Evolutionary conservation across 2,797 vertebrate genomes (phyloP), one percentile per base, ranked within the genome.

Genomic region (Liparis tanakae): DNA sequence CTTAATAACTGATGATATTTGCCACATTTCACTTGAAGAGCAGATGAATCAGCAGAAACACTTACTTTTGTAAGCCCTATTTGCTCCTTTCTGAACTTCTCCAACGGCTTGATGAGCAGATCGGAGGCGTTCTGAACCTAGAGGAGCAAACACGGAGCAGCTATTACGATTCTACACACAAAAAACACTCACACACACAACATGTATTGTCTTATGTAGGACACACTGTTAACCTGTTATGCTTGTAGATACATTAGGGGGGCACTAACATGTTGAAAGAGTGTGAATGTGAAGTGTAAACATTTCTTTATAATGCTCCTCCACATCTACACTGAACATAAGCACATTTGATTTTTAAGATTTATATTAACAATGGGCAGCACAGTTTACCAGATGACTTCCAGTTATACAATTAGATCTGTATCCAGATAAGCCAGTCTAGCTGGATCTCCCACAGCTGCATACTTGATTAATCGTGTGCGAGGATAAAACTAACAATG

Each of bases 101-200:
- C 98, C 93, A 99, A 60, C 6, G 98, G 98, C 71, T 97, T 98
- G 84, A 99, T 99, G 79, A 99, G 95, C 83, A 99, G 88, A 88
- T 98, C 97, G n/a, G 95, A 97, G 0, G 98, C 96, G 3, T 99
- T 99, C 81, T 99, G 96, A 34, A 99, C 96, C 98, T 99, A 85
- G 22, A 86, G 18, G 65, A 14, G 18, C 17, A 74, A 83, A 80
- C 25, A 79, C 0, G 8, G 30, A 62, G 34, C 12, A 44, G 25
- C 2, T 0, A 1, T 87, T 68, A 84, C 62, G 61, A 14, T 5
- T 55, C 0, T 13, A 59, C 60, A 64, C 5, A 70, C 8, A 62
- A 1, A 30, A 62, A 1, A 30, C n/a, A 61, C 48, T 25, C 30
- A 53, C 25, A 43, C 12, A 43, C 18, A 18, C 20, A 34, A 12